phyloP scores from a whole-genome alignment of 1,140 invertebrate genomes.

The Conus ventricosus region DNA sequence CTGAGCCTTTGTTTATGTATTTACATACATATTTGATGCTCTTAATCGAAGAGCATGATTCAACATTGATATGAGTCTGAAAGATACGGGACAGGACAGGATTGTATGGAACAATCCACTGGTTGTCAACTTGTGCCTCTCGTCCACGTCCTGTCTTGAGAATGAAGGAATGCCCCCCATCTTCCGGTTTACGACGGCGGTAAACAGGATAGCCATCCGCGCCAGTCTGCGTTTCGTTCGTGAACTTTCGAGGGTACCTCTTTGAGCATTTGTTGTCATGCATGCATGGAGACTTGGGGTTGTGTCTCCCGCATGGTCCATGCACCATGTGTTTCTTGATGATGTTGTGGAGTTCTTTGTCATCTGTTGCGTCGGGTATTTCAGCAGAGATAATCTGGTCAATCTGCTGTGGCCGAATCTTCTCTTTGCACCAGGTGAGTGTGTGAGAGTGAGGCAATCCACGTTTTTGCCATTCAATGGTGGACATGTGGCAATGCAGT shows the following conservation, averaged over 20 bases:
- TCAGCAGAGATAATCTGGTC: neutral
- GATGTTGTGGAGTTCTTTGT: neutral
- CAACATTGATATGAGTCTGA: constrained; percentile 54
- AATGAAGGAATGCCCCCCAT: constrained; percentile 25
- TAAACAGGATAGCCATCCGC: constrained; percentile 75
- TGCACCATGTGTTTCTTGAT: neutral
- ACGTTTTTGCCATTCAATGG: constrained; percentile 78
- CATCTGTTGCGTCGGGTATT: neutral
- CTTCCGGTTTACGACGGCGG: constrained; percentile 48
- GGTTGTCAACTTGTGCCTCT: constrained; percentile 39
- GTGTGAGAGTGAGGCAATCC: constrained; percentile 77
- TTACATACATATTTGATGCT: constrained; percentile 52
- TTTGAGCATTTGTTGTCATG: neutral
- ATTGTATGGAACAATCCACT: constrained; percentile 53
- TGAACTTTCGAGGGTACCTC: neutral
- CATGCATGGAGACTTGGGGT: neutral
- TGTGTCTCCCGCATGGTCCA: neutral
- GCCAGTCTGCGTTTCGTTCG: neutral
- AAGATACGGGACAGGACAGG: constrained; percentile 40
- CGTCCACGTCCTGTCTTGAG: constrained; percentile 3
- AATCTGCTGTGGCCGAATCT: constrained; percentile 1
- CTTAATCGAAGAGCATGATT: constrained; percentile 46
- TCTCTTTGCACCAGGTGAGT: constrained; percentile 71
- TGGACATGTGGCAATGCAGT: constrained; percentile 49
- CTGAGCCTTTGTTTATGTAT: too few species aligned